Conservation (phyloP, 2,888 invertebrate genomes). For the Psylliodes chrysocephalus region DNA sequence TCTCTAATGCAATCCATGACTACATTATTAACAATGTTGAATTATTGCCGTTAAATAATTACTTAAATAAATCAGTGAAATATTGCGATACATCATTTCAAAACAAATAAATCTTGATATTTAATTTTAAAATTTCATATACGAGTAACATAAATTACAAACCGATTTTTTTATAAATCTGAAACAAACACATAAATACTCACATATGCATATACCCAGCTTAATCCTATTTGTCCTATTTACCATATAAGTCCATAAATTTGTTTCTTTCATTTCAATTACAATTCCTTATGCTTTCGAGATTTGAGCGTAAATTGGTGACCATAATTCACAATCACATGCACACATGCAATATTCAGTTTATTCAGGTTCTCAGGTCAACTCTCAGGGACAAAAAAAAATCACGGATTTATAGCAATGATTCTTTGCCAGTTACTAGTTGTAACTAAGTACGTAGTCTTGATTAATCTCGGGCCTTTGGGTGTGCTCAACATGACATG, state of each 20-base stretch:
- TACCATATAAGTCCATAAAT: background rate
- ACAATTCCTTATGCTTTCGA: background rate
- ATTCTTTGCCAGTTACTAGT: background rate
- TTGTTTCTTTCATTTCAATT: background rate
- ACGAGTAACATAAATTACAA: too few species aligned
- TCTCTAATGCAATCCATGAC: too few species aligned
- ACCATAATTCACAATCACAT: background rate
- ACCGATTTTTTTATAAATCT: too few species aligned
- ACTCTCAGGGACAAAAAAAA: background rate
- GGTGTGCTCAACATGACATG: background rate
- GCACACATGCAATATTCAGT: background rate
- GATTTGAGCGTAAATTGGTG: background rate
- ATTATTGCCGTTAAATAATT: too few species aligned
- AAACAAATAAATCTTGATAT: too few species aligned
- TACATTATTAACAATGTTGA: too few species aligned
- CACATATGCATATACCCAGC: background rate
- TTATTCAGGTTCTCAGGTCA: background rate
- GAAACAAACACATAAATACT: too few species aligned
- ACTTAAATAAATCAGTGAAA: too few species aligned
- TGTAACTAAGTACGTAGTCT: background rate
- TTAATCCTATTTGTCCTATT: background rate
- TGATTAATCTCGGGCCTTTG: background rate
- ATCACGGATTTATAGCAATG: background rate
- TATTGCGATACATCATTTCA: too few species aligned
- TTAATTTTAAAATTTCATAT: too few species aligned